Evolutionary conservation across 2,888 invertebrate species (phyloP), one percentile per base, ranked within the genome.

Genomic region (Oligia strigilis): DNA sequence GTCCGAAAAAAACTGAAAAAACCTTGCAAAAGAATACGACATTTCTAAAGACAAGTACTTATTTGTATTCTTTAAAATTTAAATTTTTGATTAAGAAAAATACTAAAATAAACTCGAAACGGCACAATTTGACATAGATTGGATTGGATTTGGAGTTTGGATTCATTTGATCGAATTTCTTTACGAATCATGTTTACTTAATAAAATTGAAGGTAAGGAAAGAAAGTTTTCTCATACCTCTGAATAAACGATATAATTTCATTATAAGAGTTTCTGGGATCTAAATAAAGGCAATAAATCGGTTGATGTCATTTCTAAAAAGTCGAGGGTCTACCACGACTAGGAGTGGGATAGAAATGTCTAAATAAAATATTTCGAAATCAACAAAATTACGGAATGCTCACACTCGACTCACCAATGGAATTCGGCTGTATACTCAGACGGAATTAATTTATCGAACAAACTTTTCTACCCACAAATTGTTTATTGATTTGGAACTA

Each of bases 401-500:
- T 80, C 70, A 77, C 76, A 82, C 74, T 77, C 60, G 77, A 85
- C 64, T 85, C 36, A 70, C 55, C 73, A 73, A 55, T 60, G 65
- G 40, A 73, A 75, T 67, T 66, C 67, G 52, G 29, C 66, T 80
- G 70, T 77, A 83, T 79, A 71, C 72, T 72, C 72, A 36, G 70
- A 72, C 46, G 29, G 46, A 78, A 87, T 69, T 78, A 64, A 81
- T 84, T 86, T 69, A 72, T 66, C 36, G n/a, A 81, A 80, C 62
- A 72, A 84, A 79, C 66, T 88, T 80, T 87, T 79, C 65, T 77
- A 72, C n/a, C 36, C 71, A 72, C 74, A 80, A 85, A 87, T 86
- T 89, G 83, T 83, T 90, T 88, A 86, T 87, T 87, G 85, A 86
- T 81, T 81, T 80, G 78, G 75, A 89, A 89, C 85, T 86, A 90